These are phyloP conservation scores for Hippocampus kuda DNA, from an alignment of 2,797 vertebrate genomes.

Conservation along the genomic window DNA sequence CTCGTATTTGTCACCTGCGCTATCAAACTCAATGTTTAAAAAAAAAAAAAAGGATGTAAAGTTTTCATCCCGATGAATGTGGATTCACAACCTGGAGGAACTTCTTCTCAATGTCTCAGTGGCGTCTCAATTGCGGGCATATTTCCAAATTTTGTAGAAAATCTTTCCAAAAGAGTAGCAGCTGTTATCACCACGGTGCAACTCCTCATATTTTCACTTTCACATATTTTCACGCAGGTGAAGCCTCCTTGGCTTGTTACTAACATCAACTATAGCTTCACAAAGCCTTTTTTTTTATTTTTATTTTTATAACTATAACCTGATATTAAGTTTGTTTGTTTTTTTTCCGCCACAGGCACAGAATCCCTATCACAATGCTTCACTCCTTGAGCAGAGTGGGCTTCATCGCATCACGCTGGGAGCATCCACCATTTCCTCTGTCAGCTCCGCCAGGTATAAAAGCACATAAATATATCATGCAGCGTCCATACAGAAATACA, in stretches of 20 bases:
- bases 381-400: constrained; percentile 92
- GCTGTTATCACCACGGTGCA: not conserved
- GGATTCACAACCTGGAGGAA: not conserved
- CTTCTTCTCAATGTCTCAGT: too few species aligned
- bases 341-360: constrained; percentile 67
- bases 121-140: not conserved
- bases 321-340: not conserved
- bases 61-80: not conserved
- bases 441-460: constrained; percentile 86
- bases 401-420: constrained; percentile 96
- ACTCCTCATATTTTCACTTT: not conserved
- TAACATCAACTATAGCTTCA: not conserved
- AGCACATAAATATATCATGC: constrained; percentile 2
- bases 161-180: not conserved
- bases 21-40: not conserved
- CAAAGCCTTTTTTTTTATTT: not conserved
- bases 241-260: not conserved
- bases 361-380: constrained; percentile 86
- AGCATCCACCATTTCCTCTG: constrained; percentile 91
- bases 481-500: not conserved
- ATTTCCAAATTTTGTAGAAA: not conserved
- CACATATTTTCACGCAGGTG: not conserved
- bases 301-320: too few species aligned
- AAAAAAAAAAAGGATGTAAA: not conserved
- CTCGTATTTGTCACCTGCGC: too few species aligned